Evolutionary conservation across 2,113 vertebrate genomes (phyloP).

Genomic region (Strix aluco): DNA sequence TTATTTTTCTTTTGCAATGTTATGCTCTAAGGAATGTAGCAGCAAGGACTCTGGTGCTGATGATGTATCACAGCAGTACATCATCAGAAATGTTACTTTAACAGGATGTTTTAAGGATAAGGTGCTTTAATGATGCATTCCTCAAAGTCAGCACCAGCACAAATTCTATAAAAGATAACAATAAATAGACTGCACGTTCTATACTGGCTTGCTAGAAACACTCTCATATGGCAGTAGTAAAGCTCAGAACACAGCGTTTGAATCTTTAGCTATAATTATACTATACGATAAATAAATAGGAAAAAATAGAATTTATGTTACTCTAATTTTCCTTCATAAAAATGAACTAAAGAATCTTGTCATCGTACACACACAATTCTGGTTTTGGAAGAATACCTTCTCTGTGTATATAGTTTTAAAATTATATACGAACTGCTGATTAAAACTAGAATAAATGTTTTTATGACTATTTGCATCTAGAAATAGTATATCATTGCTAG

Average conservation of each 20-base stretch:
- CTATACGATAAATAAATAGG: constrained; percentile 15
- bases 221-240: not conserved
- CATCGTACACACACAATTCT: not conserved
- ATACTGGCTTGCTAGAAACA: not conserved
- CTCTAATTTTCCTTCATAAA: not conserved
- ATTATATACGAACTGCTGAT: not conserved
- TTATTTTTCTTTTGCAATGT: not conserved
- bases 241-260: not conserved
- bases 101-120: constrained; percentile 8
- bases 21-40: not conserved
- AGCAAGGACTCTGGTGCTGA: not conserved
- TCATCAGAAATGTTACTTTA: constrained; percentile 26
- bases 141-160: not conserved
- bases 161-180: not conserved
- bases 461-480: not conserved
- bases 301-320: not conserved
- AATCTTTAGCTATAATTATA: constrained; percentile 29
- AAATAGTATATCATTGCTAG: not conserved
- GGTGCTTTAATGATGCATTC: constrained; percentile 11
- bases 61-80: constrained; percentile 32
- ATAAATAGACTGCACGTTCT: not conserved
- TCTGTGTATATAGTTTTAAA: not conserved
- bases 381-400: not conserved
- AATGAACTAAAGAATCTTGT: not conserved
- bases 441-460: not conserved